Evolutionary conservation across 2,797 vertebrate genomes (phyloP).

Genomic region (Morus bassanus): DNA sequence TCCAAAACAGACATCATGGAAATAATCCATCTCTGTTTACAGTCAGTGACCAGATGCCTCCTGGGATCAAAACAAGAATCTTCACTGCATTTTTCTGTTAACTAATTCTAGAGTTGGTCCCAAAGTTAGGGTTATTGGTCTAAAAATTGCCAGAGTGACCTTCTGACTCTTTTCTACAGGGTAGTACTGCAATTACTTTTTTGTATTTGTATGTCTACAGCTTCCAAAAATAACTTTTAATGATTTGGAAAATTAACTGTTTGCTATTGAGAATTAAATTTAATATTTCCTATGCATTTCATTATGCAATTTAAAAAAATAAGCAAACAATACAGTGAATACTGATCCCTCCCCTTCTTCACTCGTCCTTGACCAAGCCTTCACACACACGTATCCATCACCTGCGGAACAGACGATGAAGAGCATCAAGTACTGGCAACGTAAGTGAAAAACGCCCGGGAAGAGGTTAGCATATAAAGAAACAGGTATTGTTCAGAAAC

Average conservation of each 20-base stretch:
- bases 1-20: not conserved
- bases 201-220: not conserved
- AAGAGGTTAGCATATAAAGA: not conserved
- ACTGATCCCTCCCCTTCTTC: not conserved
- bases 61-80: not conserved
- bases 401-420: not conserved
- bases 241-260: not conserved
- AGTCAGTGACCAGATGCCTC: not conserved
- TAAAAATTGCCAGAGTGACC: not conserved
- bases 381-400: not conserved
- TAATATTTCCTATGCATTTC: not conserved
- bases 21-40: not conserved
- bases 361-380: not conserved
- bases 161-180: not conserved
- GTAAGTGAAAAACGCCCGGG: not conserved
- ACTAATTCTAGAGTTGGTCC: not conserved
- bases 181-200: not conserved
- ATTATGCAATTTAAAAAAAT: not conserved
- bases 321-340: not conserved
- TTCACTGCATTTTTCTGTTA: not conserved
- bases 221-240: not conserved
- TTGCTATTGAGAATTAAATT: not conserved
- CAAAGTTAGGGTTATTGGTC: not conserved
- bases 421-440: not conserved
- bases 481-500: not conserved